phyloP scores from a whole-genome alignment of 2,113 vertebrate genomes.

The Romanogobio albipinnatus region DNA sequence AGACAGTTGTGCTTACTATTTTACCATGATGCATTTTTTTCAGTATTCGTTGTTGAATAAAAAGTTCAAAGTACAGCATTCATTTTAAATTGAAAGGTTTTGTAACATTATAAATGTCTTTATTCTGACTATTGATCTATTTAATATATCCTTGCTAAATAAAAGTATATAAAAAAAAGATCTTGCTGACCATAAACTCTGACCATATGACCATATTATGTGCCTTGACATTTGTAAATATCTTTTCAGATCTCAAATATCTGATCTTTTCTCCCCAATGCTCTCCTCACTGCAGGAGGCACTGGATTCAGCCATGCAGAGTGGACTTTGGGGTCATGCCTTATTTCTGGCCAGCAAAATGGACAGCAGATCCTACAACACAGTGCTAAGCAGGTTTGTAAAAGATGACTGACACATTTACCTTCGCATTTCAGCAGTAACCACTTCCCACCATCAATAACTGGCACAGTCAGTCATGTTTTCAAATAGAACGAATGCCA shows the following conservation, averaged over 20 bases:
- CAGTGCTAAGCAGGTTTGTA: conserved; percentile 82
- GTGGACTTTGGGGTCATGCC: conserved; percentile 90
- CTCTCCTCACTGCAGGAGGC: conserved; percentile 80
- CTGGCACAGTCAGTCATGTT: neutral
- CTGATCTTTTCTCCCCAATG: neutral
- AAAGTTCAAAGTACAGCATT: neutral
- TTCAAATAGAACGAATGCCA: neutral
- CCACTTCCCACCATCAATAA: neutral
- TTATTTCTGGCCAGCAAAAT: conserved; percentile 94
- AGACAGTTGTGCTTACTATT: too few species aligned
- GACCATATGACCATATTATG: too few species aligned
- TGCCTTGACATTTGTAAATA: neutral
- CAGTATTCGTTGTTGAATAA: too few species aligned
- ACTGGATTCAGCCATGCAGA: conserved; percentile 88
- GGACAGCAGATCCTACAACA: conserved; percentile 87
- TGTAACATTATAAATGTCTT: too few species aligned
- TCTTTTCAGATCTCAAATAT: neutral
- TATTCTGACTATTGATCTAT: neutral
- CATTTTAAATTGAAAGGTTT: neutral
- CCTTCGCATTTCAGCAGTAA: neutral
- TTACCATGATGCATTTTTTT: too few species aligned
- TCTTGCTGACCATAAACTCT: too few species aligned
- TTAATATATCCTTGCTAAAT: neutral
- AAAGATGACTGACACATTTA: conserved; percentile 15
- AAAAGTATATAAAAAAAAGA: neutral